These are phyloP conservation scores for Trogon surrucura DNA, from an alignment of 2,113 vertebrate species.

Conservation along the genomic window DNA sequence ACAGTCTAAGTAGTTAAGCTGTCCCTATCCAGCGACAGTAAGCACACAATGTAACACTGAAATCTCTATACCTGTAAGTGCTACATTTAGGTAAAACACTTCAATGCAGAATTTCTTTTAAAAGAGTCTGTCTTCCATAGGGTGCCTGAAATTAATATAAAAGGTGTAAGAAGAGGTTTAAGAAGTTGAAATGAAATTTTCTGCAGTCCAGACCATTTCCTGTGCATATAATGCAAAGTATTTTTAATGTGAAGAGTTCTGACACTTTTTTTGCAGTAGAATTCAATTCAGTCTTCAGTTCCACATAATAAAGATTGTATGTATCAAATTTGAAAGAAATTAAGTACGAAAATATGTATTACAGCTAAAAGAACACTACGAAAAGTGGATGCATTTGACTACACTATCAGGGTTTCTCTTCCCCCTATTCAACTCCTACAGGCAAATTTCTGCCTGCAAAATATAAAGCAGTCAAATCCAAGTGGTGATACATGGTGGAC, in stretches of 20 bases:
- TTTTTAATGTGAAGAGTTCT: not conserved
- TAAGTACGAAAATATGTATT: not conserved
- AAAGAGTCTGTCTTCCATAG: not conserved
- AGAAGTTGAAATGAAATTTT: not conserved
- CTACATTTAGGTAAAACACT: not conserved
- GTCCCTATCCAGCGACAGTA: no score
- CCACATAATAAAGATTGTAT: not conserved
- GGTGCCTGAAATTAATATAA: not conserved
- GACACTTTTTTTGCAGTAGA: not conserved
- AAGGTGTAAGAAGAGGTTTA: not conserved
- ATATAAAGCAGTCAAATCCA: not conserved
- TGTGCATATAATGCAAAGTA: not conserved
- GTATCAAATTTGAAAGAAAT: not conserved
- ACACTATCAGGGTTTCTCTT: not conserved
- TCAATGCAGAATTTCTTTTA: not conserved
- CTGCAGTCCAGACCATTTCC: not conserved
- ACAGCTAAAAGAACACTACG: not conserved
- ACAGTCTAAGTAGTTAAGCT: not conserved
- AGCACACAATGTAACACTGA: not conserved
- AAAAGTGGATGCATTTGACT: not conserved
- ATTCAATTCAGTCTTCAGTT: not conserved
- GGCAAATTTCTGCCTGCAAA: not conserved
- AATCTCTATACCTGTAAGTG: not conserved
- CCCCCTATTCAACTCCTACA: not conserved
- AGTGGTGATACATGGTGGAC: not conserved